phyloP scores from a whole-genome alignment of 1,140 invertebrate species.

The Heliconius eleuchia region DNA sequence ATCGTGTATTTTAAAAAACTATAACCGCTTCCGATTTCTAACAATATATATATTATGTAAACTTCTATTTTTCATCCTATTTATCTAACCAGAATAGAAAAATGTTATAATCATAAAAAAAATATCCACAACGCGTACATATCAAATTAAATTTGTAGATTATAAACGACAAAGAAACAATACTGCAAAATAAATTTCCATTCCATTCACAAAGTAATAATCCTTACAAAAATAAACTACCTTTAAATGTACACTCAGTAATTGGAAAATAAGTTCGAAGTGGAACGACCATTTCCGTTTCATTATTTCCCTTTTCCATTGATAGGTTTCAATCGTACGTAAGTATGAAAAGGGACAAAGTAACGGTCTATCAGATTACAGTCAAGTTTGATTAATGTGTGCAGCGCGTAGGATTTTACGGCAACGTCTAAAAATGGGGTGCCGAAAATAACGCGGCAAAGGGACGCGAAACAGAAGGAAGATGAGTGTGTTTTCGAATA shows the following conservation, averaged over 20 bases:
- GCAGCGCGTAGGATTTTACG: constrained; percentile 38
- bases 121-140: too few species aligned
- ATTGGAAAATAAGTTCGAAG: constrained; percentile 24
- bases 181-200: background rate
- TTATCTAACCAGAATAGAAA: too few species aligned
- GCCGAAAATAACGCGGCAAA: constrained; percentile 32
- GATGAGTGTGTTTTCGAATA: constrained; percentile 31
- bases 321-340: constrained; percentile 36
- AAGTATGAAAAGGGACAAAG: constrained; percentile 40
- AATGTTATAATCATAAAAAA: too few species aligned
- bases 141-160: background rate
- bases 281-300: constrained; percentile 24
- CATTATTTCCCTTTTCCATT: constrained; percentile 36
- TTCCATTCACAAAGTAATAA: background rate
- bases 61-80: too few species aligned
- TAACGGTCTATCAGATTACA: constrained; percentile 44
- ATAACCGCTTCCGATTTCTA: too few species aligned
- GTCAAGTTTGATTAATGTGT: constrained; percentile 44
- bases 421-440: constrained; percentile 23
- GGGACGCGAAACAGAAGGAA: constrained; percentile 25
- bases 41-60: too few species aligned
- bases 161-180: background rate
- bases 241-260: constrained; percentile 4
- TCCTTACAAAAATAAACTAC: constrained; percentile 12
- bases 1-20: too few species aligned